Evolutionary conservation across 2,113 vertebrate species (phyloP), one percentile per base, ranked within the genome.

Genomic region (Austrofundulus limnaeus): DNA sequence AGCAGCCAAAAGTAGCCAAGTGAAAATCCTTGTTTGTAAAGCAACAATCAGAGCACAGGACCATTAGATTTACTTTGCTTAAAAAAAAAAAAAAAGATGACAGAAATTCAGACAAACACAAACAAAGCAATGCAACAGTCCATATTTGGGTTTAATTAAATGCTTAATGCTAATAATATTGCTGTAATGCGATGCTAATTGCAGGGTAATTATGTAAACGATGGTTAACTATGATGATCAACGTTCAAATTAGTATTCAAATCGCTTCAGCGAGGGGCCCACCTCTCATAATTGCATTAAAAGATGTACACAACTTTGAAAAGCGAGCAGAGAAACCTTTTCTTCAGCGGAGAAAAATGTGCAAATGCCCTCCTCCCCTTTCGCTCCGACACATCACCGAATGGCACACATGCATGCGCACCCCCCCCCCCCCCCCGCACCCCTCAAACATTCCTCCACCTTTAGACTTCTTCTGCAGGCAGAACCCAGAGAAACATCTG

Each of bases 251-350:
- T 87, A 89, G 84, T 76, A 84, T 86, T 78, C 78, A 78, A 41
- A 85, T 85, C 75, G 80, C 84, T 70, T 16, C 80, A 64, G 82
- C 68, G 19, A 54, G 66, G 78, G 76, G 78, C 84, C 87, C 82
- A 87, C 87, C 87, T 90, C 81, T 86, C 67, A 15, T 90, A 90
- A 90, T 91, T 88, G 74, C 84, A 78, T 83, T 85, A 83, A 83
- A 87, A 86, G 75, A 85, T 74, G 80, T 84, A 80, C 75, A 82
- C 79, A 87, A 87, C 74, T 90, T 87, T 85, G 80, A 85, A 78
- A 83, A 51, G 69, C 66, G 34, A 72, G 68, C 69, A 72, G 54
- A 66, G 60, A 67, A 79, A 73, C 31, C 65, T 48, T 70, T 51
- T 69, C 74, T 61, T 66, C 53, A 67, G 75, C 43, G 48, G 59